Percentiles rank a stretch among this genome's conserved stretches.
phyloP scores from a whole-genome alignment of 2,888 invertebrate species.

The Latrodectus hesperus region DNA sequence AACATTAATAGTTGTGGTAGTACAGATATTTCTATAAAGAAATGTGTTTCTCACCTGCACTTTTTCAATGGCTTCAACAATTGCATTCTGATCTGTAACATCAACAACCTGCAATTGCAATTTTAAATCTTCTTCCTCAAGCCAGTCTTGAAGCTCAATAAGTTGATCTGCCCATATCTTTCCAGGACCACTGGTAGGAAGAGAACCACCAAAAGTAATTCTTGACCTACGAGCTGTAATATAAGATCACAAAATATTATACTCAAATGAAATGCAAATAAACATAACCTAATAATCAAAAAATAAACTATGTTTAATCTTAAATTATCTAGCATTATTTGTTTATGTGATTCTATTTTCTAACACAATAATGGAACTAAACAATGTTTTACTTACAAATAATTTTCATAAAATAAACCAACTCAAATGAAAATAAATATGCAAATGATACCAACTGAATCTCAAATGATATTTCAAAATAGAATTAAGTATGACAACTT shows the following conservation, averaged over 20 bases:
- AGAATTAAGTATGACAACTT: no score
- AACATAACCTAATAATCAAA: background rate
- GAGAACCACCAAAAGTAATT: conserved; percentile 54
- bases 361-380: no score
- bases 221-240: conserved; percentile 53
- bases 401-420: no score
- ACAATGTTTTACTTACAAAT: no score
- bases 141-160: conserved; percentile 64
- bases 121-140: conserved; percentile 60
- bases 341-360: no score
- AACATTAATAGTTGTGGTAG: no score
- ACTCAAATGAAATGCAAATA: background rate
- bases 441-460: no score
- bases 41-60: conserved; percentile 50
- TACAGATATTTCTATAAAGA: no score
- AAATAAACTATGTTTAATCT: no score
- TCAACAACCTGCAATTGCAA: conserved; percentile 63
- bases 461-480: no score
- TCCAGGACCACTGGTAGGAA: conserved; percentile 56
- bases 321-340: no score
- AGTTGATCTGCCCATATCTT: conserved; percentile 62
- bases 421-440: no score
- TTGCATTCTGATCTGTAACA: conserved; percentile 62
- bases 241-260: background rate
- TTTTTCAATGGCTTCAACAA: conserved; percentile 57